phyloP scores from a whole-genome alignment of 23 tunicate genomes.

The Oikopleura vanhoeffeni region DNA sequence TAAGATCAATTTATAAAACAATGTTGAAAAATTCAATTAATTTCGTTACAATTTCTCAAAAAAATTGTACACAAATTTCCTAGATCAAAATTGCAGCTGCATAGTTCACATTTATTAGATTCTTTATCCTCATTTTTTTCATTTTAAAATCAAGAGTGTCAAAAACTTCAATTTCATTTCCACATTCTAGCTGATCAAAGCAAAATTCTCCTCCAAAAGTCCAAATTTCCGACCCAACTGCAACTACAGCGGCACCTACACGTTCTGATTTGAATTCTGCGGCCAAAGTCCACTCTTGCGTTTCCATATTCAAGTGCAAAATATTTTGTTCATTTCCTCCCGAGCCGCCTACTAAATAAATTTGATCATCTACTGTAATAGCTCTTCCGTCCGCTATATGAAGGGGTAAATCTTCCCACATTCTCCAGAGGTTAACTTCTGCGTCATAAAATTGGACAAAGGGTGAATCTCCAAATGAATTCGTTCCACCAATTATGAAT shows the following conservation, averaged over 20 bases:
- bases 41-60: no score
- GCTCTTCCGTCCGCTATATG: neutral
- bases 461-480: neutral
- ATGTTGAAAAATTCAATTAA: no score
- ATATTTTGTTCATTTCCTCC: neutral
- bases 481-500: neutral
- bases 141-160: neutral
- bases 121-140: neutral
- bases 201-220: neutral
- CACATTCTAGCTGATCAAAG: neutral
- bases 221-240: neutral
- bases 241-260: constrained; percentile 1
- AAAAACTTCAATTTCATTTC: neutral
- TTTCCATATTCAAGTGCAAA: neutral
- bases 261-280: neutral
- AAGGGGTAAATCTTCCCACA: neutral
- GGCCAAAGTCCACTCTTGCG: neutral
- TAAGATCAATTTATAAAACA: no score
- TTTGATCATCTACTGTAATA: neutral
- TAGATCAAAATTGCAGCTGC: neutral
- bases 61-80: neutral
- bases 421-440: neutral
- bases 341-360: neutral
- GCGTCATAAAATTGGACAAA: neutral
- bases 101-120: neutral